Conservation (phyloP, 2,113 vertebrate species). For the Dasyurus viverrinus region DNA sequence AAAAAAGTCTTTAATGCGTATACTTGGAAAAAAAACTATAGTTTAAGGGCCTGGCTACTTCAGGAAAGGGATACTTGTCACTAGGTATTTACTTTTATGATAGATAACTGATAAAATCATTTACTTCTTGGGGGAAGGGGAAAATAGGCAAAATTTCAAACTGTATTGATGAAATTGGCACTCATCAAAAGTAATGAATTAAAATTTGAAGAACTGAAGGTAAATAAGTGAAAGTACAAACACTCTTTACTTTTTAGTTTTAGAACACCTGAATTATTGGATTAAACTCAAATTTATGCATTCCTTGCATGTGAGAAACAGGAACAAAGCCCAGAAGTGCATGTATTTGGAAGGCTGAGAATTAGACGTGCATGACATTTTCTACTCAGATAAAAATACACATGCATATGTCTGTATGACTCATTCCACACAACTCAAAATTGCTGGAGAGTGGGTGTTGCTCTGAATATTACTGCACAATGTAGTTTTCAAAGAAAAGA, state of each 20-base stretch:
- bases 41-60: neutral
- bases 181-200: neutral
- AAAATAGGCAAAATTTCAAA: neutral
- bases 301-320: slow-evolving; percentile 51
- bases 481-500: slow-evolving; percentile 74
- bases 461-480: slow-evolving; percentile 79
- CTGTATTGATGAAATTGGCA: neutral
- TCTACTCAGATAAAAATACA: slow-evolving; percentile 80
- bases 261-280: slow-evolving; percentile 16
- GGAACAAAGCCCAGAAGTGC: slow-evolving; percentile 49
- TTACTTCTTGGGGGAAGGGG: neutral
- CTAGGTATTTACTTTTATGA: neutral
- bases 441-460: slow-evolving; percentile 78
- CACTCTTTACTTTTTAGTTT: neutral
- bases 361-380: slow-evolving; percentile 78
- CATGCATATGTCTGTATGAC: slow-evolving; percentile 79
- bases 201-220: slow-evolving; percentile 22
- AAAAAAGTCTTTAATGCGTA: neutral
- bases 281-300: slow-evolving; percentile 38
- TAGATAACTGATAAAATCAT: neutral
- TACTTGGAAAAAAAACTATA: neutral
- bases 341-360: slow-evolving; percentile 66
- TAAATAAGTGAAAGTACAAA: neutral
- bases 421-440: slow-evolving; percentile 80
- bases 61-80: neutral